A percentile compares a stretch with the other conserved stretches of the same genome.
Evolutionary conservation across 2,113 vertebrate species (phyloP).

Genomic region (Lagopus muta): DNA sequence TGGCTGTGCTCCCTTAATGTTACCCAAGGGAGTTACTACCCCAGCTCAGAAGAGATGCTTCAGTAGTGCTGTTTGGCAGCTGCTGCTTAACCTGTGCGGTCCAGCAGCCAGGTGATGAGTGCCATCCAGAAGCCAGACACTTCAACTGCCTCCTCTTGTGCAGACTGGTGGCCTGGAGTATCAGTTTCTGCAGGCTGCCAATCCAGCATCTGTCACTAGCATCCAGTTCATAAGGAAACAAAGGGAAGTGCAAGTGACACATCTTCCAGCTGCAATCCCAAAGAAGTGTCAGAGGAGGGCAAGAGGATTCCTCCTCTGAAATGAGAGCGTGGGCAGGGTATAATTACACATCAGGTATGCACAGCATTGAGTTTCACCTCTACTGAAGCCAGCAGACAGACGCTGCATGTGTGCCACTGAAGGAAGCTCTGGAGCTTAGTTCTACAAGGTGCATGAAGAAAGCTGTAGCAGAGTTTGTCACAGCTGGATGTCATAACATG

Average conservation of each 20-base stretch:
- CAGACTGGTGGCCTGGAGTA: neutral
- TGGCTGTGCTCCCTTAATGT: neutral
- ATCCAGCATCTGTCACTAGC: slow-evolving; percentile 30
- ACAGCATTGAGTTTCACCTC: neutral
- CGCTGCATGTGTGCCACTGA: neutral
- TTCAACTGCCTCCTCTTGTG: neutral
- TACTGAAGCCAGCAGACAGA: neutral
- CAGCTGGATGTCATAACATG: neutral
- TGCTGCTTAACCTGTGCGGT: neutral
- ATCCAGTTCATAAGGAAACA: neutral
- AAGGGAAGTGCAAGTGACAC: neutral
- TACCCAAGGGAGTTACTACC: neutral
- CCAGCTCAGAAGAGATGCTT: neutral
- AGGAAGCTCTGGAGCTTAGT: neutral
- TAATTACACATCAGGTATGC: slow-evolving; percentile 5
- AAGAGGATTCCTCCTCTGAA: neutral
- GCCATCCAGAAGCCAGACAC: neutral
- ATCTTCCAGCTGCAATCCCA: slow-evolving; percentile 37
- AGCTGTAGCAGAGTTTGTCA: neutral
- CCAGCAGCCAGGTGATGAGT: neutral
- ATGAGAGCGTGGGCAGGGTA: neutral
- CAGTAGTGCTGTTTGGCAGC: neutral
- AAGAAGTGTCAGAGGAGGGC: neutral
- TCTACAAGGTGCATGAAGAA: neutral
- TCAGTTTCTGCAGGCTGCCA: neutral